A percentile compares a stretch with the other conserved stretches of the same genome.
Conservation (phyloP, 2,797 vertebrate genomes). For the Tympanoctomys barrerae region DNA sequence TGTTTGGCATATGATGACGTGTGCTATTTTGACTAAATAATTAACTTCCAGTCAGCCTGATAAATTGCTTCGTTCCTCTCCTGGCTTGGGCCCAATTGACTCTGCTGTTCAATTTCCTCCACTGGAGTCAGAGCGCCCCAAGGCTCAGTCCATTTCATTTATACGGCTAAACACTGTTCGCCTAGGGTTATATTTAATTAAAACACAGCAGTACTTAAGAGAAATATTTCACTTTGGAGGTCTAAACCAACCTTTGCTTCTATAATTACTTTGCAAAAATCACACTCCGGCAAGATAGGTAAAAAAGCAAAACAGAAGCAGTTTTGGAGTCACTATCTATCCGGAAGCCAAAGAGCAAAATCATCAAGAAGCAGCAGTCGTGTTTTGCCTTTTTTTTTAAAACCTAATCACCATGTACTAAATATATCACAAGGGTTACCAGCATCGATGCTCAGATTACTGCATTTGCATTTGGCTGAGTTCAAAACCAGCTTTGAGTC, state of each 20-base stretch:
- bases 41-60: conserved; percentile 75
- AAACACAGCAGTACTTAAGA: conserved; percentile 66
- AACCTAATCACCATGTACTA: conserved; percentile 8
- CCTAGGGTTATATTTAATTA: conserved; percentile 61
- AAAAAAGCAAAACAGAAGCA: conserved; percentile 28
- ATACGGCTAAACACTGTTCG: conserved; percentile 56
- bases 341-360: conserved; percentile 38
- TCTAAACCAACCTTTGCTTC: background rate
- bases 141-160: background rate
- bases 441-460: background rate
- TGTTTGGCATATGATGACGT: conserved; percentile 46
- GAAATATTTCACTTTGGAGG: conserved; percentile 61
- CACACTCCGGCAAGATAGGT: conserved; percentile 75
- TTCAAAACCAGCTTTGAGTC: background rate
- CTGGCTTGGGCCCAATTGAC: conserved; percentile 75
- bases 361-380: conserved; percentile 4
- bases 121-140: conserved; percentile 45
- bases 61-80: conserved; percentile 67
- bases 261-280: conserved; percentile 77
- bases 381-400: conserved; percentile 1
- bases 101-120: conserved; percentile 67
- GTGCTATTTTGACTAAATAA: conserved; percentile 72
- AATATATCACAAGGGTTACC: conserved; percentile 28
- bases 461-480: conserved; percentile 5
- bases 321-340: conserved; percentile 16